Conservation (phyloP, 1,140 invertebrate genomes). For the Choristoneura fumiferana region DNA sequence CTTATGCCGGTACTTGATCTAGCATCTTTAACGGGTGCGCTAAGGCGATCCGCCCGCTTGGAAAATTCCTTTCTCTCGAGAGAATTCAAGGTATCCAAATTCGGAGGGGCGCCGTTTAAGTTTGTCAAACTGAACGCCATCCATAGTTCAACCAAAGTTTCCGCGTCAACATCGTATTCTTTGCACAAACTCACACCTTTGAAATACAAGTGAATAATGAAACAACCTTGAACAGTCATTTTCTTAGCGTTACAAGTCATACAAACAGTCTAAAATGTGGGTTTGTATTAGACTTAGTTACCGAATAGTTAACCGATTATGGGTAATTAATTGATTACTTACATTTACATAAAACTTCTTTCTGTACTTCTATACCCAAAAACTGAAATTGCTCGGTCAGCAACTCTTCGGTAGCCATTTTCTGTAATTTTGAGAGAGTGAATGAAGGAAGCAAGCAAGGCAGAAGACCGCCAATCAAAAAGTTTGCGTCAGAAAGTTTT, state of each 20-base stretch:
- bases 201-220: slow-evolving; percentile 55
- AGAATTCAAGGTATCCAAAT: slow-evolving; percentile 76
- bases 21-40: slow-evolving; percentile 51
- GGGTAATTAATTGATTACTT: slow-evolving; percentile 42
- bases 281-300: slow-evolving; percentile 2
- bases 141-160: slow-evolving; percentile 84
- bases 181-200: slow-evolving; percentile 80
- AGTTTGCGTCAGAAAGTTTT: slow-evolving; percentile 63
- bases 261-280: slow-evolving; percentile 41
- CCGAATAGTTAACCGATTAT: slow-evolving; percentile 19
- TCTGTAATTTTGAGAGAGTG: slow-evolving; percentile 69
- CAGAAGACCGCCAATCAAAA: slow-evolving; percentile 70
- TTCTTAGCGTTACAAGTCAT: slow-evolving; percentile 45
- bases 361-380: slow-evolving; percentile 68
- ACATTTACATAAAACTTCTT: slow-evolving; percentile 69
- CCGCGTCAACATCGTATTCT: slow-evolving; percentile 80
- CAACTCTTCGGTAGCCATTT: slow-evolving; percentile 77
- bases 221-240: slow-evolving; percentile 75
- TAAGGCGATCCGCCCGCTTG: slow-evolving; percentile 58
- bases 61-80: slow-evolving; percentile 82
- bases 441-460: slow-evolving; percentile 59
- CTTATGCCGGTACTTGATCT: slow-evolving; percentile 52
- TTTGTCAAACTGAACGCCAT: slow-evolving; percentile 82
- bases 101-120: slow-evolving; percentile 79
- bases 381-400: slow-evolving; percentile 78